Evolutionary conservation across 1,140 invertebrate genomes (phyloP).

Genomic region (Sinella curviseta): DNA sequence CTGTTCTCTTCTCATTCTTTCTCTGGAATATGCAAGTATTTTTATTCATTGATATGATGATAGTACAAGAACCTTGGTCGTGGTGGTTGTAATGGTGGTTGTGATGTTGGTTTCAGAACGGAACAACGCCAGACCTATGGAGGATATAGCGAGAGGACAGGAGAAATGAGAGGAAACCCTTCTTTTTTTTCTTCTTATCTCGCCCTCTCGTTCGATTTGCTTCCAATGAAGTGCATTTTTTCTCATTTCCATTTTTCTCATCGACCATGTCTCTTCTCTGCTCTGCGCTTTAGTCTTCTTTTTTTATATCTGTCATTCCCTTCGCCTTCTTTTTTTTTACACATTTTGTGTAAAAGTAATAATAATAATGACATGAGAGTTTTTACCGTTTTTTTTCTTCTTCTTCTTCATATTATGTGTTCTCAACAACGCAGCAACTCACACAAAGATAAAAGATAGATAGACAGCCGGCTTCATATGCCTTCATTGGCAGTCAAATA

Average conservation of each 20-base stretch:
- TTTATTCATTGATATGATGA: slow-evolving; percentile 15
- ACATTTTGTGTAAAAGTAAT: background rate
- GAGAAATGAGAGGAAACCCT: slow-evolving; percentile 15
- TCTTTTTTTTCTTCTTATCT: slow-evolving; percentile 23
- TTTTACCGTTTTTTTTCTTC: background rate
- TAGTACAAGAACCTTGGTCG: background rate
- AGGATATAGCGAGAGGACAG: background rate
- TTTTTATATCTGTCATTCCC: background rate
- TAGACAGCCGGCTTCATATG: background rate
- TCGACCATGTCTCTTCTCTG: background rate
- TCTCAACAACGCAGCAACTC: no score
- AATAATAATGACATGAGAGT: slow-evolving; percentile 14
- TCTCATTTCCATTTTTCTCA: slow-evolving; percentile 25
- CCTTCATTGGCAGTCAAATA: background rate
- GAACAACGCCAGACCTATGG: background rate
- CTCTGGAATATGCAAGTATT: background rate
- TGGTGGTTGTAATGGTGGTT: no score
- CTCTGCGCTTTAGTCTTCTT: background rate
- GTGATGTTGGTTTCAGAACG: background rate
- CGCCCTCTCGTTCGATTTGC: slow-evolving; percentile 25
- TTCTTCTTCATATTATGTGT: no score
- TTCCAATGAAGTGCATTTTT: slow-evolving; percentile 26
- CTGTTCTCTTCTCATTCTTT: background rate
- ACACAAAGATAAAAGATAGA: background rate
- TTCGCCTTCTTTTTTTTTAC: background rate